Evolutionary conservation across 2,888 invertebrate species (phyloP).

Genomic region (Thysanoteuthis rhombus): DNA sequence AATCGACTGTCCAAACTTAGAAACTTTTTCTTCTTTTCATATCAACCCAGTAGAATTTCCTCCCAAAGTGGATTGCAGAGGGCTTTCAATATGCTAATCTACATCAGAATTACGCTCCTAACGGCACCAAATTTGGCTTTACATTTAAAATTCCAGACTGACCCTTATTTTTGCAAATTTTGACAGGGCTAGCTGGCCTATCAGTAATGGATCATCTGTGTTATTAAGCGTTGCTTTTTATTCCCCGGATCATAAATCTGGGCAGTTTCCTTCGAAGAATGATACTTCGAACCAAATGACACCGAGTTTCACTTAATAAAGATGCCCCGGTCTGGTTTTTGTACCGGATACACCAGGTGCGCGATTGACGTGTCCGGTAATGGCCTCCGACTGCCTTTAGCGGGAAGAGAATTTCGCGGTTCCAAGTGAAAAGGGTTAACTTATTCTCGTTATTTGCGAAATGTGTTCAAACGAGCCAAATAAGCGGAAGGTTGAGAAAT

Average conservation of each 20-base stretch:
- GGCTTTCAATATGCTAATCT: no score
- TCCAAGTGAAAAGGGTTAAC: background rate
- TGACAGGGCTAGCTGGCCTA: no score
- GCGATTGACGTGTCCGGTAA: background rate
- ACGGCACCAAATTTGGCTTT: no score
- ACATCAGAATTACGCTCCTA: no score
- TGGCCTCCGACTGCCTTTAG: background rate
- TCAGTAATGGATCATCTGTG: background rate
- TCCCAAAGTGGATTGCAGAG: no score
- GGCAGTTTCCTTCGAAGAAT: background rate
- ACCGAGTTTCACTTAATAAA: background rate
- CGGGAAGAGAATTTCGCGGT: background rate
- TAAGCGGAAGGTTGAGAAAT: background rate
- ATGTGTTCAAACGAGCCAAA: background rate
- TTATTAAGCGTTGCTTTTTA: background rate
- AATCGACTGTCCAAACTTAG: no score
- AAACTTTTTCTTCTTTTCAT: no score
- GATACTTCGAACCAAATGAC: slow-evolving; percentile 12
- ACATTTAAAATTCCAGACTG: no score
- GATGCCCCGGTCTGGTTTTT: background rate
- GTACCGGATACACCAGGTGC: background rate
- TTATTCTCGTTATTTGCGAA: background rate
- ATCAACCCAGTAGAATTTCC: no score
- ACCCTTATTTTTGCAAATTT: no score
- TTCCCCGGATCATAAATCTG: background rate